phyloP scores from a whole-genome alignment of 1,140 invertebrate genomes.

The Limonius californicus region DNA sequence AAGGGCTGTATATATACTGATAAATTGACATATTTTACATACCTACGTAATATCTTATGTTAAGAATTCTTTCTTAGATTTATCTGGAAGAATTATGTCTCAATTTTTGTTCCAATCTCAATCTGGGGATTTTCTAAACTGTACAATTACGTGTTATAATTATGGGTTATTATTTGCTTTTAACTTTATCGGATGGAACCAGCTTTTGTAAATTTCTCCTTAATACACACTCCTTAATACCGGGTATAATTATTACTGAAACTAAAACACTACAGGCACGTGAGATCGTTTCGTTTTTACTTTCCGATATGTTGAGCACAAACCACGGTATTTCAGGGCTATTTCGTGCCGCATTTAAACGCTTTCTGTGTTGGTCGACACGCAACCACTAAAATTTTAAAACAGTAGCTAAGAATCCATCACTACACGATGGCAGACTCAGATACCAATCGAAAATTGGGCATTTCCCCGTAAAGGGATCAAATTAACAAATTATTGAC shows the following conservation, averaged over 20 bases:
- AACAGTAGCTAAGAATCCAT: background rate
- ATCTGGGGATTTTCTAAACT: too few relatives aligned
- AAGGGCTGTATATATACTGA: too few relatives aligned
- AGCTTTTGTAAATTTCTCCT: too few relatives aligned
- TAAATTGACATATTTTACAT: too few relatives aligned
- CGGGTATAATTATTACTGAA: background rate
- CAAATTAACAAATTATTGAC: constrained; percentile 6
- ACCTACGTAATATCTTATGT: too few relatives aligned
- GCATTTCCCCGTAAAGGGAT: background rate
- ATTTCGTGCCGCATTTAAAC: constrained; percentile 5
- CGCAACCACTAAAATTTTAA: background rate
- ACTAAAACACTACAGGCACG: background rate
- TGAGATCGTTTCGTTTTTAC: background rate
- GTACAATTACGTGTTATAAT: too few relatives aligned
- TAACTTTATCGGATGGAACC: too few relatives aligned
- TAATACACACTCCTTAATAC: background rate
- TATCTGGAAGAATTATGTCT: too few relatives aligned
- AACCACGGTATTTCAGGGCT: background rate
- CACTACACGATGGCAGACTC: background rate
- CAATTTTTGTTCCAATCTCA: too few relatives aligned
- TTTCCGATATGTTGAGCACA: background rate
- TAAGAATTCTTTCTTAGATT: too few relatives aligned
- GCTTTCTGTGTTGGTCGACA: background rate
- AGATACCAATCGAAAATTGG: constrained; percentile 6
- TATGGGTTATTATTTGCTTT: too few relatives aligned